Conservation (phyloP, 2,888 invertebrate species). For the Saturnia pavonia region DNA sequence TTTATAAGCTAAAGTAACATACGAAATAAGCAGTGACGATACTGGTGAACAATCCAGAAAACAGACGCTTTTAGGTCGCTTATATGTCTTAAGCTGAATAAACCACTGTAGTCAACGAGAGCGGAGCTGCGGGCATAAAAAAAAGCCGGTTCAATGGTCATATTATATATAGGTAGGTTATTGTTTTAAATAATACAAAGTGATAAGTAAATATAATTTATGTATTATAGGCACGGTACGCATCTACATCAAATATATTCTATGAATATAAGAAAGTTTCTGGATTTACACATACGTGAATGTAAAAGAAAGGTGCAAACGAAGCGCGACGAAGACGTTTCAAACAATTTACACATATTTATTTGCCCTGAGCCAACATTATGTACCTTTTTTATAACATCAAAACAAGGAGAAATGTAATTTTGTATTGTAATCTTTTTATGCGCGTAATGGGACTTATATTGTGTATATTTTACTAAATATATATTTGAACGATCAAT, state of each 20-base stretch:
- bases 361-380: conserved; percentile 6
- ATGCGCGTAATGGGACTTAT: not conserved
- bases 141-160: no score
- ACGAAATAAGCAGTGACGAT: no score
- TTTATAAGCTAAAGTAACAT: no score
- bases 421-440: not conserved
- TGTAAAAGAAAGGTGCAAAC: conserved; percentile 3
- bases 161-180: no score
- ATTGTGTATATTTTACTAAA: no score
- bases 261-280: not conserved
- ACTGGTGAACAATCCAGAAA: no score
- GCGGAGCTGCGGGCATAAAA: no score
- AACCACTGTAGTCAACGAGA: no score
- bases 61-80: no score
- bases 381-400: not conserved
- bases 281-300: not conserved
- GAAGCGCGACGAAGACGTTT: conserved; percentile 14
- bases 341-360: conserved; percentile 16
- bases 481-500: no score
- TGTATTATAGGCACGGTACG: not conserved
- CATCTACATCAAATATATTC: not conserved
- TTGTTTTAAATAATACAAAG: not conserved
- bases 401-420: conserved; percentile 9
- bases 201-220: not conserved
- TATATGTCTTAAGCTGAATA: no score